Evolutionary conservation across 2,797 vertebrate genomes (phyloP).

Genomic region (Telmatherina bonti): DNA sequence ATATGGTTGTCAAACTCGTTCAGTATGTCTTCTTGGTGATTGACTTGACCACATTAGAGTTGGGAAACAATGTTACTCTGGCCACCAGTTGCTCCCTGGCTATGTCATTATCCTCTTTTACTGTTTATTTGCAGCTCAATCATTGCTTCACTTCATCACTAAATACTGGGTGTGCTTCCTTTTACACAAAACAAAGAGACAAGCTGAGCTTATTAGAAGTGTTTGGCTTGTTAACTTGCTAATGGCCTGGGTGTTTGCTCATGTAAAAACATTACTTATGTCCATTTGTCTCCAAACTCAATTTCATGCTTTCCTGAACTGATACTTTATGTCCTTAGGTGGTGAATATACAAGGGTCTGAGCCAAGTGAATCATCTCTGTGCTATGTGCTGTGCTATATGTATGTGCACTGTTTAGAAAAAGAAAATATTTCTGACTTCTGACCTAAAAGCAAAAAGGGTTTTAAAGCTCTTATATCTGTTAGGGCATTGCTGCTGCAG

Average conservation of each 20-base stretch:
- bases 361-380: constrained; percentile 32
- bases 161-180: constrained; percentile 48
- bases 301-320: constrained; percentile 79
- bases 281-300: constrained; percentile 73
- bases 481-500: not conserved
- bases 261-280: constrained; percentile 65
- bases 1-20: constrained; percentile 15
- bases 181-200: constrained; percentile 38
- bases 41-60: constrained; percentile 26
- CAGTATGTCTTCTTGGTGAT: constrained; percentile 5
- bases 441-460: not conserved
- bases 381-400: constrained; percentile 9
- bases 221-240: constrained; percentile 77
- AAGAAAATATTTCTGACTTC: constrained; percentile 11
- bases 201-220: constrained; percentile 55
- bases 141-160: constrained; percentile 65
- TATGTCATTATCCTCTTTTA: constrained; percentile 12
- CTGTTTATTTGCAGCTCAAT: constrained; percentile 44
- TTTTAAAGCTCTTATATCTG: constrained; percentile 10
- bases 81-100: constrained; percentile 26
- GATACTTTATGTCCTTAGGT: constrained; percentile 62
- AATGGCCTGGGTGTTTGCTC: constrained; percentile 75
- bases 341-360: constrained; percentile 23
- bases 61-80: constrained; percentile 37
- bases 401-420: constrained; percentile 8